These are phyloP conservation scores for Cepphus grylle DNA, from an alignment of 2,113 vertebrate genomes.

Conservation along the genomic window DNA sequence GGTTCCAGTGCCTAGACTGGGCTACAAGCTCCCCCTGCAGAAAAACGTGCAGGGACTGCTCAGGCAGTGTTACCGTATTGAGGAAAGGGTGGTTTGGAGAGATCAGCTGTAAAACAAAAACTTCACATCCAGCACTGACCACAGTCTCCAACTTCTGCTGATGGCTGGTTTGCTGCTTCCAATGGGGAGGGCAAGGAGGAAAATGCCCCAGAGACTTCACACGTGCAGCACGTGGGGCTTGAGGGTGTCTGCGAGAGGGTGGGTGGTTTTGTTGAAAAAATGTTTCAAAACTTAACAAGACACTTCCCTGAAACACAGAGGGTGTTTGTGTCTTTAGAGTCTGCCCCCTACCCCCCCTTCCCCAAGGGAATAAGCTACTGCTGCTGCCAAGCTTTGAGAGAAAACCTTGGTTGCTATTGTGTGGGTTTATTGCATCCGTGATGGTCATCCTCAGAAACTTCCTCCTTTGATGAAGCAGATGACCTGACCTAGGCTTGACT, in stretches of 20 bases:
- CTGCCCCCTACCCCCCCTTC: neutral
- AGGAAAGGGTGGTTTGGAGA: neutral
- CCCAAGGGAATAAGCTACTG: neutral
- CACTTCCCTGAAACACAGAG: neutral
- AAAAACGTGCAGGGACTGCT: neutral
- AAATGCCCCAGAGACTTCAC: neutral
- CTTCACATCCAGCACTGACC: neutral
- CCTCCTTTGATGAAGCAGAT: slow-evolving; percentile 25
- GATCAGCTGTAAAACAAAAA: neutral
- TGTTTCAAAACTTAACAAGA: neutral
- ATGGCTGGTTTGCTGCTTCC: neutral
- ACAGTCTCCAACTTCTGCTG: neutral
- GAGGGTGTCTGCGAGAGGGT: neutral
- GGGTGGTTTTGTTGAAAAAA: neutral
- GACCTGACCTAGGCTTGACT: slow-evolving; percentile 15
- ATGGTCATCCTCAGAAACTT: slow-evolving; percentile 46
- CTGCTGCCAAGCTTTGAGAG: slow-evolving; percentile 4
- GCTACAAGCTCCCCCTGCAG: neutral
- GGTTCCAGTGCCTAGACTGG: neutral
- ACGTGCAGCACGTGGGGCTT: fast-evolving
- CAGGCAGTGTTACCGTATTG: too few relatives aligned
- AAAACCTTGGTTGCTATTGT: slow-evolving; percentile 20
- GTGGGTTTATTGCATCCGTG: neutral
- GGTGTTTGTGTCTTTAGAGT: neutral
- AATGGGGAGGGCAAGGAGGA: neutral